Percentiles rank a stretch among this genome's conserved stretches.
Conservation (phyloP, 2,888 invertebrate species). For the Allophyes oxyacanthae region DNA sequence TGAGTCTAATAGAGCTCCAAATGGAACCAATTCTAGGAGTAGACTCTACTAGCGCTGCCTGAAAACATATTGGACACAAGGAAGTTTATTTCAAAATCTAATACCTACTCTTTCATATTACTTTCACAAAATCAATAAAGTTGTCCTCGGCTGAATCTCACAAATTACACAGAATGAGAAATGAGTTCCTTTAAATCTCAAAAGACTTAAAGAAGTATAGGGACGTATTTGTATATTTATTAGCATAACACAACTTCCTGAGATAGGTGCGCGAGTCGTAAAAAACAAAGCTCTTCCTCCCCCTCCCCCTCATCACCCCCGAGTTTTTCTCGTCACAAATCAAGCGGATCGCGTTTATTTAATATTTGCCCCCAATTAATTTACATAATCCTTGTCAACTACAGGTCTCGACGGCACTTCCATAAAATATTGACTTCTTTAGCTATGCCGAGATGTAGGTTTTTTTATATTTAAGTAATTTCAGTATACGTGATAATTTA, state of each 20-base stretch:
- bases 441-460: constrained; percentile 12
- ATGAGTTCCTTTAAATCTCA: constrained; percentile 9
- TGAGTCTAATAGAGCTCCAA: neutral
- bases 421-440: constrained; percentile 48
- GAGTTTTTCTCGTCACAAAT: constrained; percentile 65
- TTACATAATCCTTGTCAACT: constrained; percentile 78
- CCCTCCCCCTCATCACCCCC: constrained; percentile 12
- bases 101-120: too few species aligned
- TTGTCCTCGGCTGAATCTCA: neutral
- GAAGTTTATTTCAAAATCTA: too few species aligned
- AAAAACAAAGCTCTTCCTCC: constrained; percentile 57
- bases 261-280: constrained; percentile 52
- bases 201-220: too few species aligned
- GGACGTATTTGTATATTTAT: constrained; percentile 30
- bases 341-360: constrained; percentile 72
- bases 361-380: constrained; percentile 74
- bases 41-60: too few species aligned
- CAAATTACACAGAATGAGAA: constrained; percentile 5
- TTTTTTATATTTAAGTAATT: constrained; percentile 12
- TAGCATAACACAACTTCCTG: constrained; percentile 36
- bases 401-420: constrained; percentile 64
- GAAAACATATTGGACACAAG: too few species aligned
- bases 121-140: neutral
- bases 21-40: neutral
- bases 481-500: too few species aligned